Conservation (phyloP, 2,888 invertebrate genomes). For the Scaptomyza flava region DNA sequence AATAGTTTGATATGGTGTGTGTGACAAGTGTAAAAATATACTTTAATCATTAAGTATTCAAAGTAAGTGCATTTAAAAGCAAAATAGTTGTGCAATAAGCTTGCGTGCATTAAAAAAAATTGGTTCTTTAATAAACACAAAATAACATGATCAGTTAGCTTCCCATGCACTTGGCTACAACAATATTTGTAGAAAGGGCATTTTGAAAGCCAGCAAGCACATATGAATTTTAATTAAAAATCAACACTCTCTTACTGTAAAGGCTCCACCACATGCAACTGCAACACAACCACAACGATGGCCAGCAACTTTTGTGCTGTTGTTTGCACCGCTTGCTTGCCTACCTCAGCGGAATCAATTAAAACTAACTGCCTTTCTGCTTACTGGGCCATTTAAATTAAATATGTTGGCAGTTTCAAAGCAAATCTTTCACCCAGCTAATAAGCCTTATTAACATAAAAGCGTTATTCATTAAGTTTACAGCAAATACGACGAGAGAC, state of each 20-base stretch:
- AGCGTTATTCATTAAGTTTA: slow-evolving; percentile 31
- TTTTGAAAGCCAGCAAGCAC: slow-evolving; percentile 11
- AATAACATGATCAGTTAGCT: not conserved
- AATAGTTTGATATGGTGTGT: slow-evolving; percentile 6
- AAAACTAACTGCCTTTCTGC: slow-evolving; percentile 66
- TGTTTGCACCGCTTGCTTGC: slow-evolving; percentile 10
- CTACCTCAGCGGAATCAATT: slow-evolving; percentile 60
- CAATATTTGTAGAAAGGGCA: slow-evolving; percentile 32
- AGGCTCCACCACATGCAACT: slow-evolving; percentile 32
- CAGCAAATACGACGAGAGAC: slow-evolving; percentile 28
- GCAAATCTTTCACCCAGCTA: slow-evolving; percentile 72
- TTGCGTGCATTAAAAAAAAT: too few species aligned
- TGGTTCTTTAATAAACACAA: not conserved
- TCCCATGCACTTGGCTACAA: slow-evolving; percentile 16
- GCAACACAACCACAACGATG: slow-evolving; percentile 9
- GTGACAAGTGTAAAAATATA: slow-evolving; percentile 4
- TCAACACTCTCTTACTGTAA: slow-evolving; percentile 34
- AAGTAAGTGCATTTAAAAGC: not conserved
- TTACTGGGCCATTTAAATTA: slow-evolving; percentile 71
- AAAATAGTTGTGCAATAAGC: slow-evolving; percentile 5
- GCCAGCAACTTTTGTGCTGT: slow-evolving; percentile 5
- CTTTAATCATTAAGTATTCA: slow-evolving; percentile 26
- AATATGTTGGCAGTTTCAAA: slow-evolving; percentile 48
- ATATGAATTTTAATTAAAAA: slow-evolving; percentile 43
- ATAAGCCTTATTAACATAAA: slow-evolving; percentile 63